Percentiles rank a stretch among this genome's conserved stretches.
Evolutionary conservation across 1,140 invertebrate genomes (phyloP).

Genomic region (Anagrus nilaparvatae): DNA sequence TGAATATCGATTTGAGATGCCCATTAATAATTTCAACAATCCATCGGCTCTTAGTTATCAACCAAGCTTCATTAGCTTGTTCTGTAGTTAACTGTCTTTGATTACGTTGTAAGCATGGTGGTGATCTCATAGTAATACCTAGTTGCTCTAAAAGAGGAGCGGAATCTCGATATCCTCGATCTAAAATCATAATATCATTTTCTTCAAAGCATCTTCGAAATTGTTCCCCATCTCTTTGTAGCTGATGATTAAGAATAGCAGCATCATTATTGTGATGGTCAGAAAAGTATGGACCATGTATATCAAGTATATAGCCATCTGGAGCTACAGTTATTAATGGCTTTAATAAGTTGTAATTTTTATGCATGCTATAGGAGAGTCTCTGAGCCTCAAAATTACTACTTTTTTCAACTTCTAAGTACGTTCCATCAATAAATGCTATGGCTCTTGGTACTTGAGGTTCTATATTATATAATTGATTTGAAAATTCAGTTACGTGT

Average conservation of each 20-base stretch:
- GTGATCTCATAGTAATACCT: neutral
- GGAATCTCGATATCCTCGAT: constrained; percentile 7
- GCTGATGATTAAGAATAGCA: constrained; percentile 10
- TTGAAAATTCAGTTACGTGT: too few species aligned
- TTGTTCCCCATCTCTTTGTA: constrained; percentile 2
- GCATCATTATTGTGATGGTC: constrained; percentile 24
- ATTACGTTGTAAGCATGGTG: neutral
- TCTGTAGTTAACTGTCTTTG: constrained; percentile 4
- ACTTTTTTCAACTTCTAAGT: too few species aligned
- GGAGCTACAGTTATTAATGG: too few species aligned
- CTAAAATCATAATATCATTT: constrained; percentile 10
- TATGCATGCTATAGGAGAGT: too few species aligned
- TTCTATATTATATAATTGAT: too few species aligned
- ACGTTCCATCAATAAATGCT: too few species aligned
- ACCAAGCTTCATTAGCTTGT: constrained; percentile 11
- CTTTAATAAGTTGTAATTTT: too few species aligned
- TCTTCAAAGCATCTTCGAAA: constrained; percentile 8
- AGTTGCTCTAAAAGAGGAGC: neutral
- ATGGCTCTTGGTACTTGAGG: too few species aligned
- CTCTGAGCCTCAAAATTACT: too few species aligned
- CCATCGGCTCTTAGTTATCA: constrained; percentile 17
- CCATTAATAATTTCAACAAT: constrained; percentile 19
- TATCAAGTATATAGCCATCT: too few species aligned
- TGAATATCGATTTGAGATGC: constrained; percentile 15
- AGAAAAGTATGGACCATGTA: too few species aligned